A percentile compares a stretch with the other conserved stretches of the same genome.
These are phyloP conservation scores for Campylomormyrus tamandua DNA, from an alignment of 2,113 vertebrate species.

Conservation along the genomic window DNA sequence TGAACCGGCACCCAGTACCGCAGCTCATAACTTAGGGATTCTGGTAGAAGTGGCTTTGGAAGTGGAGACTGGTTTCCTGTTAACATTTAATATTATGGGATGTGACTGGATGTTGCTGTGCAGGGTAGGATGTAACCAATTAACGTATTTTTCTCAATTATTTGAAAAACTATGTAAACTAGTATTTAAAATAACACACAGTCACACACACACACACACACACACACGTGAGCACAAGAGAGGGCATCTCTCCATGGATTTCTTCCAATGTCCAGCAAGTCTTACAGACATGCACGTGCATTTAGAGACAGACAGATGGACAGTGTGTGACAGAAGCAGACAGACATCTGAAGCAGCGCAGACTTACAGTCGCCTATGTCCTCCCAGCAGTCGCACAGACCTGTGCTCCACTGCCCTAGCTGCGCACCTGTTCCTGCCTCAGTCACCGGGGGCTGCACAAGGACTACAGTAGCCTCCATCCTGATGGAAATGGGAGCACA, in stretches of 20 bases:
- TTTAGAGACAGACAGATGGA: neutral
- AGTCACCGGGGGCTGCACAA: constrained; percentile 32
- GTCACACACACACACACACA: too few relatives aligned
- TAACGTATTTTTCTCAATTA: neutral
- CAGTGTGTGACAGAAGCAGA: neutral
- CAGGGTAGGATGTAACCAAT: neutral
- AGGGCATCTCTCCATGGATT: neutral
- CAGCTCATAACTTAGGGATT: neutral
- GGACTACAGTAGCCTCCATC: constrained; percentile 19
- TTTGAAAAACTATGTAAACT: neutral
- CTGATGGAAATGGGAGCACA: neutral
- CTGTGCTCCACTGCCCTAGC: constrained; percentile 52
- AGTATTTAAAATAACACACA: neutral
- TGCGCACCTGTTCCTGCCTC: constrained; percentile 25
- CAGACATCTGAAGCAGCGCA: neutral
- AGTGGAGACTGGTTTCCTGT: neutral
- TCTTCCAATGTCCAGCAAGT: neutral
- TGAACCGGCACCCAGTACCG: neutral
- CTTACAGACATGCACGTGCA: neutral
- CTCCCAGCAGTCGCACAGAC: constrained; percentile 57
- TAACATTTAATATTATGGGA: neutral
- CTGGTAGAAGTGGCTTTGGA: neutral
- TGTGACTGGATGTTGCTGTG: neutral
- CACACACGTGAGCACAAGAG: neutral
- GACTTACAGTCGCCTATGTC: constrained; percentile 57